Percentiles rank a stretch among this genome's conserved stretches.
Conservation (phyloP, 2,888 invertebrate species). For the Lamproptera curius region DNA sequence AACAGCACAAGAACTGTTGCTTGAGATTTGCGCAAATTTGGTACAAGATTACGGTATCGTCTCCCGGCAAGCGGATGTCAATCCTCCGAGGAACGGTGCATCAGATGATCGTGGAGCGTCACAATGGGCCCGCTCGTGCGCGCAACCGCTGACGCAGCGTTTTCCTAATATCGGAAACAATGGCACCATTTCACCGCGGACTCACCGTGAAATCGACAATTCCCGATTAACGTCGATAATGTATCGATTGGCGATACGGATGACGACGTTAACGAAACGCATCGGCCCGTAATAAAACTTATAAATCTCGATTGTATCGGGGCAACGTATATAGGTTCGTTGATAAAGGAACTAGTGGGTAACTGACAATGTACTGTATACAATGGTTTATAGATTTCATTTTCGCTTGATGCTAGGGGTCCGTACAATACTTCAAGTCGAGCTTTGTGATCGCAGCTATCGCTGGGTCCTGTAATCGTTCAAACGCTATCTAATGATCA, state of each 20-base stretch:
- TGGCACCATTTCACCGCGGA: constrained; percentile 51
- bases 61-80: no score
- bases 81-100: constrained; percentile 23
- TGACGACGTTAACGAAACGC: constrained; percentile 54
- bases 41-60: no score
- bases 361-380: constrained; percentile 27
- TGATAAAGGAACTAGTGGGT: constrained; percentile 25
- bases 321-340: constrained; percentile 35
- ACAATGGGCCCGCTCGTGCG: constrained; percentile 27
- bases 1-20: no score
- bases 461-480: constrained; percentile 30
- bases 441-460: constrained; percentile 29
- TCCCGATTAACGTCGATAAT: constrained; percentile 50
- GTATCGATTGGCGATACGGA: constrained; percentile 46
- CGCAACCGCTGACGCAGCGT: constrained; percentile 34
- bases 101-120: constrained; percentile 29
- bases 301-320: constrained; percentile 47
- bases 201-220: constrained; percentile 57
- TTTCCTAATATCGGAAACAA: constrained; percentile 43
- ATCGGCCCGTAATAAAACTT: constrained; percentile 42
- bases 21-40: no score
- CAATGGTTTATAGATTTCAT: constrained; percentile 15
- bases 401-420: constrained; percentile 15
- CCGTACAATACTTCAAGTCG: constrained; percentile 28
- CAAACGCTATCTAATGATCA: constrained; percentile 44